Evolutionary conservation across 2,888 invertebrate species (phyloP).

Genomic region (Ectobius pallidus): DNA sequence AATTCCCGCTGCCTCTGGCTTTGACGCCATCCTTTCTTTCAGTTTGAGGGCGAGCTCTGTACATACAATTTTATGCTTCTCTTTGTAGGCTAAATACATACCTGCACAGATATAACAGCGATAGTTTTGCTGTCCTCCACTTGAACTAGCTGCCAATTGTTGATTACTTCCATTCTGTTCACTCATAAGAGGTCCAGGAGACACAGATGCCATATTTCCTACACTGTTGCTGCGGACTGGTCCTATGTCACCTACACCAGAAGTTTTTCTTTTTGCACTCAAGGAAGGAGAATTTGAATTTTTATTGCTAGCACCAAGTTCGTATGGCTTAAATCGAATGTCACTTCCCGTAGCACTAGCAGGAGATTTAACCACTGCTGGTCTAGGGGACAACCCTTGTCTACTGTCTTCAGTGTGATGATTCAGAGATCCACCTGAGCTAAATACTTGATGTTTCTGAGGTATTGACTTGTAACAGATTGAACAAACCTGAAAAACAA

Average conservation of each 20-base stretch:
- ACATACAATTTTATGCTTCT: too few relatives aligned
- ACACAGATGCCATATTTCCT: constrained; percentile 22
- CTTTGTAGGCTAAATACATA: too few relatives aligned
- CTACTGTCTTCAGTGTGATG: constrained; percentile 21
- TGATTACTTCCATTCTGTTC: constrained; percentile 35
- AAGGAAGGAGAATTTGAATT: constrained; percentile 47
- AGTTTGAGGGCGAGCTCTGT: too few relatives aligned
- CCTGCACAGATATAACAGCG: constrained; percentile 81
- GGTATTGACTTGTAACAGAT: constrained; percentile 84
- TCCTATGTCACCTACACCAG: constrained; percentile 1
- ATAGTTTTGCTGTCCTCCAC: constrained; percentile 50
- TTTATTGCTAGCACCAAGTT: constrained; percentile 53
- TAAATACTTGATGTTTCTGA: constrained; percentile 75
- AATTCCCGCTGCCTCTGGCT: too few relatives aligned
- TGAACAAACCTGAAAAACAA: constrained; percentile 53
- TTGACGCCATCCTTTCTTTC: too few relatives aligned
- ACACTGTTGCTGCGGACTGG: background rate
- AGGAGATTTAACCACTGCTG: constrained; percentile 61
- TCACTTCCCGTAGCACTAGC: constrained; percentile 59
- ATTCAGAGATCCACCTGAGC: constrained; percentile 53
- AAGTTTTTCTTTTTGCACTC: constrained; percentile 1
- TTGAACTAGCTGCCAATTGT: background rate
- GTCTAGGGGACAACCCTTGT: constrained; percentile 52
- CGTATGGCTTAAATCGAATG: constrained; percentile 66
- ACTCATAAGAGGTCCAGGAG: constrained; percentile 37